These are phyloP conservation scores for Lasioglossum figueresi DNA, from an alignment of 2,888 invertebrate genomes.

Conservation along the genomic window DNA sequence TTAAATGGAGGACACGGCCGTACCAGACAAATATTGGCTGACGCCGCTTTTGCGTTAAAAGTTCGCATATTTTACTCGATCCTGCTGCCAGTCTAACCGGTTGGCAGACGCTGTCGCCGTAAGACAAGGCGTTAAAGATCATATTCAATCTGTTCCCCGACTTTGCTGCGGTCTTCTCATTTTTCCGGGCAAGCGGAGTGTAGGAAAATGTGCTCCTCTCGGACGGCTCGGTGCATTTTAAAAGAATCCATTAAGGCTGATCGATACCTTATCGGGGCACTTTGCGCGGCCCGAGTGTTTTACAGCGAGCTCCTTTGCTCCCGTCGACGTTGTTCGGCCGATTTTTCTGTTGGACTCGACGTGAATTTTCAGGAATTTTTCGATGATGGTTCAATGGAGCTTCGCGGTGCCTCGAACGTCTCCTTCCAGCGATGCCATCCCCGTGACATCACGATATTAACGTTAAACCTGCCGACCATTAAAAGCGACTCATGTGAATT, in stretches of 20 bases:
- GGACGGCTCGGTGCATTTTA: constrained; percentile 5
- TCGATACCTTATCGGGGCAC: constrained; percentile 14
- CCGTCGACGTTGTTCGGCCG: background rate
- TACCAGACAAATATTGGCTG: too few relatives aligned
- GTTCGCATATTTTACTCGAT: too few relatives aligned
- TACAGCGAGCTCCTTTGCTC: background rate
- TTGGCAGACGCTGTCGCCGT: background rate
- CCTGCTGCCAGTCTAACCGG: background rate
- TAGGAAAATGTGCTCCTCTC: background rate
- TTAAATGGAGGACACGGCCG: too few relatives aligned
- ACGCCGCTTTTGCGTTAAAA: too few relatives aligned
- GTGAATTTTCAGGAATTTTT: background rate
- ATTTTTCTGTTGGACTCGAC: background rate
- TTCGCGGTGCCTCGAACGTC: too few relatives aligned
- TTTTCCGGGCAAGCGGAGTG: background rate
- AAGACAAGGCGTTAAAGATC: constrained; percentile 1
- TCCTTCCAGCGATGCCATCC: too few relatives aligned
- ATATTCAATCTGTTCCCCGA: background rate
- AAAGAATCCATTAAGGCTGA: constrained; percentile 18
- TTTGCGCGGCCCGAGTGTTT: background rate
- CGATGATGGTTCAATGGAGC: background rate
- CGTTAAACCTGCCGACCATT: too few relatives aligned
- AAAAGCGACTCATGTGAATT: too few relatives aligned
- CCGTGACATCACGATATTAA: too few relatives aligned
- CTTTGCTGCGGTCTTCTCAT: background rate